Evolutionary conservation across 2,797 vertebrate species (phyloP).

Genomic region (Phalloptychus januarius): DNA sequence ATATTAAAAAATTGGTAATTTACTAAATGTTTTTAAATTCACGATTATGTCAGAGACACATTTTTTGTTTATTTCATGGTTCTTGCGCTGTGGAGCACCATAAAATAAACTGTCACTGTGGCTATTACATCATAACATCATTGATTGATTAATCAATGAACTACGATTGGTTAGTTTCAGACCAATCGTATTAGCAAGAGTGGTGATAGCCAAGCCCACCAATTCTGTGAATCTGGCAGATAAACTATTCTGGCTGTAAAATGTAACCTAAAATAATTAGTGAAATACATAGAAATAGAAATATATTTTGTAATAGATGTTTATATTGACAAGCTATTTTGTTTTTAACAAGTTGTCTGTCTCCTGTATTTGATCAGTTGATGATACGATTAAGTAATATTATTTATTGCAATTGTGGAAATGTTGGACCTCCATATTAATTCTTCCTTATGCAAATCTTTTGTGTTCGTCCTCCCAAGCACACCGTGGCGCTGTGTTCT

Average conservation of each 20-base stretch:
- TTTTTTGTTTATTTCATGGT: background rate
- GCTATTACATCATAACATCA: background rate
- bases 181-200: background rate
- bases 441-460: background rate
- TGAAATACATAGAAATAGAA: background rate
- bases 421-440: background rate
- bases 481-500: slow-evolving; percentile 38
- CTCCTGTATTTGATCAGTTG: background rate
- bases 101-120: background rate
- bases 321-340: background rate
- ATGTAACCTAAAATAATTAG: background rate
- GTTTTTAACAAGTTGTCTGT: background rate
- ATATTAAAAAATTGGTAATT: background rate
- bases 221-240: background rate
- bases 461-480: slow-evolving; percentile 42
- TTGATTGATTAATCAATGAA: too few species aligned
- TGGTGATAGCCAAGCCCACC: background rate
- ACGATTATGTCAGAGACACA: background rate
- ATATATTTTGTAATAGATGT: background rate
- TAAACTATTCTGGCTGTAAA: background rate
- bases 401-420: background rate
- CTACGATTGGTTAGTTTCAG: too few species aligned
- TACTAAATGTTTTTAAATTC: background rate
- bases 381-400: background rate
- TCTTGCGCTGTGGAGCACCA: background rate